Conservation (phyloP, 2,797 vertebrate species). For the Ctenopoma kingsleyae region DNA sequence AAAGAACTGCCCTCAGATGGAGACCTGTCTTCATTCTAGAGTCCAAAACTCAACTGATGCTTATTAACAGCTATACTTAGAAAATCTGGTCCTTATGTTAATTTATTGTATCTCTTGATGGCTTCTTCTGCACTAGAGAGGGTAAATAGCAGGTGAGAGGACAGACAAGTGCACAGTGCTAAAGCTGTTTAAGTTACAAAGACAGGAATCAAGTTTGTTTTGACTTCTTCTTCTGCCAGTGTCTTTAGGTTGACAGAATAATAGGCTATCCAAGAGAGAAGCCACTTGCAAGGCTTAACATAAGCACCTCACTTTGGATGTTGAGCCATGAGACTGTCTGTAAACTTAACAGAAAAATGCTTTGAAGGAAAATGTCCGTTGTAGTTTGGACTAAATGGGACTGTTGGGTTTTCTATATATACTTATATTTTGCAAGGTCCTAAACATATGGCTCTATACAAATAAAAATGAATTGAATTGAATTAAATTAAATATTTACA, state of each 20-base stretch:
- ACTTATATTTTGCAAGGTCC: no score
- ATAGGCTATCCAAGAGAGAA: slow-evolving; percentile 2
- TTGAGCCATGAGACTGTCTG: slow-evolving; percentile 10
- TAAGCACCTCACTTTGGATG: slow-evolving; percentile 1
- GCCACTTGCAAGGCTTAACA: slow-evolving; percentile 8
- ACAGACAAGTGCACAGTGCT: background rate
- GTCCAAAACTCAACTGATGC: background rate
- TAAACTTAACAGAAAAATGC: background rate
- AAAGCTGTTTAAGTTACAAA: slow-evolving; percentile 41
- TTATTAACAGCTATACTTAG: background rate
- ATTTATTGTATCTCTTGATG: background rate
- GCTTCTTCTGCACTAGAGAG: slow-evolving; percentile 16
- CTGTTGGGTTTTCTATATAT: no score
- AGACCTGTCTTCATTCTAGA: background rate
- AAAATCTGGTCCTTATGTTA: background rate
- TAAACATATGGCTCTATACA: no score
- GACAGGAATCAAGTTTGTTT: slow-evolving; percentile 53
- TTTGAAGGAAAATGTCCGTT: slow-evolving; percentile 28
- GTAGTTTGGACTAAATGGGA: slow-evolving; percentile 29
- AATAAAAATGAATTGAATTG: no score
- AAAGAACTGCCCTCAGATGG: background rate
- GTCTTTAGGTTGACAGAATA: slow-evolving; percentile 16
- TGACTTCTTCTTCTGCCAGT: slow-evolving; percentile 25
- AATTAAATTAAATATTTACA: no score
- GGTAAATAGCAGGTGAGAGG: background rate